phyloP scores from a whole-genome alignment of 2,113 vertebrate species.

The Tachysurus vachellii region DNA sequence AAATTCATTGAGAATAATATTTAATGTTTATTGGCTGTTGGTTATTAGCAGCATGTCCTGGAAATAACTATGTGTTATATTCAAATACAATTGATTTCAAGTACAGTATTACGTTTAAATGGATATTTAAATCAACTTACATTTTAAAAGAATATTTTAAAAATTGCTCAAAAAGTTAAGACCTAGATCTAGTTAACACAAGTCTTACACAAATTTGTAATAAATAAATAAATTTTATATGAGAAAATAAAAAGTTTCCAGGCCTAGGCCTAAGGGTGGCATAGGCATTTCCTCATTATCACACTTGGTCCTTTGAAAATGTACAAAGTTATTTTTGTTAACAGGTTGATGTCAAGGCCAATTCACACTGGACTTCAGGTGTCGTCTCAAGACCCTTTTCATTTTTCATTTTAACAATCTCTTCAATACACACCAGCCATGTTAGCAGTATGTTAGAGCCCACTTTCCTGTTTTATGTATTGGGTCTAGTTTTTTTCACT shows the following conservation, averaged over 20 bases:
- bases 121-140: neutral
- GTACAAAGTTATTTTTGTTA: neutral
- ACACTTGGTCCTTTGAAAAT: neutral
- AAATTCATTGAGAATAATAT: neutral
- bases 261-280: neutral
- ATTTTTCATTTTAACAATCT: neutral
- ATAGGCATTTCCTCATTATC: neutral
- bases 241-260: neutral
- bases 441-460: neutral
- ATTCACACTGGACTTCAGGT: neutral
- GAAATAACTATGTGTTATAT: neutral
- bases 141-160: neutral
- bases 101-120: neutral
- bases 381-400: neutral
- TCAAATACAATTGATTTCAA: neutral
- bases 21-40: neutral
- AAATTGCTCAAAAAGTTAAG: no score
- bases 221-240: neutral
- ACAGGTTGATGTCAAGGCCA: neutral
- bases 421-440: neutral
- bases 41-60: neutral
- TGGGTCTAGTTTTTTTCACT: neutral
- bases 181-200: no score
- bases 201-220: neutral
- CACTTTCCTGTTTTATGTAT: neutral